These are phyloP conservation scores for Tetrax tetrax DNA, from an alignment of 2,113 vertebrate species.

Conservation along the genomic window DNA sequence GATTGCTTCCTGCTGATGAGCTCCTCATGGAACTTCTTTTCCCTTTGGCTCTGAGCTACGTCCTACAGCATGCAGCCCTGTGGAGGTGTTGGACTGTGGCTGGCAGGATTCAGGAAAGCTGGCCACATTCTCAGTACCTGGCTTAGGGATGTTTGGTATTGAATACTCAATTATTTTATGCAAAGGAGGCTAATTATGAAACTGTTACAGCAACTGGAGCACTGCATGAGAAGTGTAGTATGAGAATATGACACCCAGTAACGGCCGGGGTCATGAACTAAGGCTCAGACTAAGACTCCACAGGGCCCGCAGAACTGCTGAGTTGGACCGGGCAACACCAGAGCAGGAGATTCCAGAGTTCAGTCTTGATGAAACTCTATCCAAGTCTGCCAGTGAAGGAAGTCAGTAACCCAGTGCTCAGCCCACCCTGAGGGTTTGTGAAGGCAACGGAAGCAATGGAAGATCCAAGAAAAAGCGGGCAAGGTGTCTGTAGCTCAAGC, in stretches of 20 bases:
- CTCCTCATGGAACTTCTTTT: neutral
- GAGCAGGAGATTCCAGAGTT: neutral
- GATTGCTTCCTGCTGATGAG: neutral
- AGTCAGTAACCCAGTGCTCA: neutral
- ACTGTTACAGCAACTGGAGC: neutral
- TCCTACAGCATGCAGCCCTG: neutral
- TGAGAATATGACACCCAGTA: neutral
- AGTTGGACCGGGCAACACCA: neutral
- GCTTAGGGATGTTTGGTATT: constrained; percentile 6
- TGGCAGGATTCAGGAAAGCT: neutral
- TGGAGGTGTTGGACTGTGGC: neutral
- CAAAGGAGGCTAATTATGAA: neutral
- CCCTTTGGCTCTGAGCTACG: neutral
- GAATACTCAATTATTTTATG: constrained; percentile 15
- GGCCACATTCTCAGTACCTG: neutral
- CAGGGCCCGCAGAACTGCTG: neutral
- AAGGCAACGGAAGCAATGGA: neutral
- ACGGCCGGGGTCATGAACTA: neutral
- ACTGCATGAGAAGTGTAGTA: neutral
- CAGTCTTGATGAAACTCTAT: neutral
- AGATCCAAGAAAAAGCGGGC: neutral
- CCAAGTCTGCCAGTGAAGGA: neutral
- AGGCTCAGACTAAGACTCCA: neutral
- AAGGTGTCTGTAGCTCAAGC: neutral
- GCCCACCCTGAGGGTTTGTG: neutral